Conservation (phyloP, 2,113 vertebrate species). For the Lagopus leucura region DNA sequence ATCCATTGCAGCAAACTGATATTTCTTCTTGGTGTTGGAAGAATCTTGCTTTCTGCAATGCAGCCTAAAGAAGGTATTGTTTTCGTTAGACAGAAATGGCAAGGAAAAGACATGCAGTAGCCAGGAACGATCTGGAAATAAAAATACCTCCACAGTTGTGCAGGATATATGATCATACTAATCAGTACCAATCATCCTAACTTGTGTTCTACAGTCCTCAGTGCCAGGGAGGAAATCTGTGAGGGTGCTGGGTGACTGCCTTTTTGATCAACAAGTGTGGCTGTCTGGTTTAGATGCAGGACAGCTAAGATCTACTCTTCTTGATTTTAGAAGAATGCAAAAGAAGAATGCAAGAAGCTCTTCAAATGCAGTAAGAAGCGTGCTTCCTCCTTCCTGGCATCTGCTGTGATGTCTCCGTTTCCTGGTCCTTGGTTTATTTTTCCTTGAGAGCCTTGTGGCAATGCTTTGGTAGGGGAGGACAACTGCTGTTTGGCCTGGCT, state of each 20-base stretch:
- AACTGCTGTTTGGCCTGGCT: not conserved
- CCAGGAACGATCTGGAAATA: not conserved
- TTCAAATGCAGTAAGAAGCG: not conserved
- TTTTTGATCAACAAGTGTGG: not conserved
- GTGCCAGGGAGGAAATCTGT: not conserved
- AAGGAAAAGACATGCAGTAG: not conserved
- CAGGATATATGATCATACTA: not conserved
- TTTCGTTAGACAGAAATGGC: not conserved
- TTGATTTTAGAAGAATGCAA: not conserved
- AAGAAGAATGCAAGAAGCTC: constrained; percentile 48
- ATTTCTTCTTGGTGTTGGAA: not conserved
- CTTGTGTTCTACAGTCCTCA: not conserved
- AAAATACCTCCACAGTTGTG: not conserved
- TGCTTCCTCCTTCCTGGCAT: not conserved
- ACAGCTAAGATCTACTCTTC: not conserved
- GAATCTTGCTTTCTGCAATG: not conserved
- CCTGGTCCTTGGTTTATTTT: constrained; percentile 19
- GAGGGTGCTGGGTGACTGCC: constrained; percentile 28
- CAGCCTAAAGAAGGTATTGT: not conserved
- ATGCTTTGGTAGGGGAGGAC: not conserved
- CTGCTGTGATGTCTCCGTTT: not conserved
- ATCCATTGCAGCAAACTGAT: not conserved
- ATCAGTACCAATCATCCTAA: not conserved
- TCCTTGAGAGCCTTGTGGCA: not conserved
- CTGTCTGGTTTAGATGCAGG: not conserved